Evolutionary conservation across 30 jellyfish, hydroid and myxozoan genomes (phyloP).

Genomic region (Mastigias papua): DNA sequence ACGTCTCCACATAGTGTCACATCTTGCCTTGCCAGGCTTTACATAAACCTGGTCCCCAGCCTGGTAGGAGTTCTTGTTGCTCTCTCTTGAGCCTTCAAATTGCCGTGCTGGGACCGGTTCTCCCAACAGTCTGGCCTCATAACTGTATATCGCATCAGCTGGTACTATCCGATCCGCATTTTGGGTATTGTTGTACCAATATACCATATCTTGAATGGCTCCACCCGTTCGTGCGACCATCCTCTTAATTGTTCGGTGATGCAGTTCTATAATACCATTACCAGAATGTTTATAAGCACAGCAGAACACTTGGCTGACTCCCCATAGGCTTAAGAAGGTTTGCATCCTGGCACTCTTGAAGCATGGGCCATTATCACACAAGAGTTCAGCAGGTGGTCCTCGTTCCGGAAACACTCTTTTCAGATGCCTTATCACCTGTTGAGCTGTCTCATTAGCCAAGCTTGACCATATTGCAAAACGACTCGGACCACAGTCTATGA

Average conservation of each 20-base stretch:
- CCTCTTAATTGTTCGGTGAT: conserved; percentile 34
- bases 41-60: conserved; percentile 22
- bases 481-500: conserved; percentile 33
- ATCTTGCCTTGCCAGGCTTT: conserved; percentile 7
- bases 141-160: neutral
- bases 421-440: neutral
- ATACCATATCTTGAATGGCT: conserved; percentile 9
- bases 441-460: conserved; percentile 9
- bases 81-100: conserved; percentile 6
- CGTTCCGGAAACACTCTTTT: neutral
- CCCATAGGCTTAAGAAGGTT: neutral
- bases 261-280: neutral
- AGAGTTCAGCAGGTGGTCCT: neutral
- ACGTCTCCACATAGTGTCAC: conserved; percentile 15
- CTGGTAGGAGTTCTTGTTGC: conserved; percentile 1
- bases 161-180: conserved; percentile 1
- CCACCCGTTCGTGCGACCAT: neutral
- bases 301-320: neutral
- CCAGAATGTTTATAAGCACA: neutral
- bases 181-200: conserved; percentile 30
- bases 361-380: neutral
- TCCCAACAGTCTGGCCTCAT: conserved; percentile 5
- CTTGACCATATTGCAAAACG: conserved; percentile 10
- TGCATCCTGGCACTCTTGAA: neutral
- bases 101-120: conserved; percentile 14